phyloP scores from a whole-genome alignment of 2,888 invertebrate species.

The Allophyes oxyacanthae region DNA sequence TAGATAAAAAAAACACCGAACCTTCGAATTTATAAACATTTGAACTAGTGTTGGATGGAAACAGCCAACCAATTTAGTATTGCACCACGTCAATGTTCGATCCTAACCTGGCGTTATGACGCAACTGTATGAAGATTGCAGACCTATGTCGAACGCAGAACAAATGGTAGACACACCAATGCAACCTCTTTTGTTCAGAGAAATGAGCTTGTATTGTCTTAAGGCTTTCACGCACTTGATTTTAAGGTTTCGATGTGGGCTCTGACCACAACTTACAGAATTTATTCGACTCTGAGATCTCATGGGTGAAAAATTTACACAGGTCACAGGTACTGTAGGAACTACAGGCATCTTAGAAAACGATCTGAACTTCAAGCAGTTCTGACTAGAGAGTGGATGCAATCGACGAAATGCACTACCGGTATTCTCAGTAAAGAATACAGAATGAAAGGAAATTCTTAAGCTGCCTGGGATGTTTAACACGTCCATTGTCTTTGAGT shows the following conservation, averaged over 20 bases:
- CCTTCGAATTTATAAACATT: background rate
- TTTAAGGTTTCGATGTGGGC: no score
- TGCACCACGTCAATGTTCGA: constrained; percentile 34
- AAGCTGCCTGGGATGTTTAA: constrained; percentile 14
- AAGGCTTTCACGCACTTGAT: no score
- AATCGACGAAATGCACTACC: constrained; percentile 10
- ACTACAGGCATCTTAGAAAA: no score
- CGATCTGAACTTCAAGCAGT: no score
- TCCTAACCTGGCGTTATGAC: constrained; percentile 46
- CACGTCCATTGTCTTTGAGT: constrained; percentile 47
- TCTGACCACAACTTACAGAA: no score
- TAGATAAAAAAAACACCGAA: constrained; percentile 17
- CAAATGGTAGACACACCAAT: constrained; percentile 20
- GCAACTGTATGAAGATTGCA: constrained; percentile 25
- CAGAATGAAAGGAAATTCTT: constrained; percentile 23
- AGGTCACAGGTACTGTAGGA: no score
- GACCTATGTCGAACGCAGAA: constrained; percentile 24
- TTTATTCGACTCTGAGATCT: no score
- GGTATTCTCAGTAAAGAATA: constrained; percentile 18
- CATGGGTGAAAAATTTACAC: no score
- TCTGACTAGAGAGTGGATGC: background rate
- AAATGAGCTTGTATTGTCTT: no score
- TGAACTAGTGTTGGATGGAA: constrained; percentile 2
- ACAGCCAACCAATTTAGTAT: constrained; percentile 26
- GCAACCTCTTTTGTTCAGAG: no score